Evolutionary conservation across 2,113 vertebrate species (phyloP).

Genomic region (Perca flavescens): DNA sequence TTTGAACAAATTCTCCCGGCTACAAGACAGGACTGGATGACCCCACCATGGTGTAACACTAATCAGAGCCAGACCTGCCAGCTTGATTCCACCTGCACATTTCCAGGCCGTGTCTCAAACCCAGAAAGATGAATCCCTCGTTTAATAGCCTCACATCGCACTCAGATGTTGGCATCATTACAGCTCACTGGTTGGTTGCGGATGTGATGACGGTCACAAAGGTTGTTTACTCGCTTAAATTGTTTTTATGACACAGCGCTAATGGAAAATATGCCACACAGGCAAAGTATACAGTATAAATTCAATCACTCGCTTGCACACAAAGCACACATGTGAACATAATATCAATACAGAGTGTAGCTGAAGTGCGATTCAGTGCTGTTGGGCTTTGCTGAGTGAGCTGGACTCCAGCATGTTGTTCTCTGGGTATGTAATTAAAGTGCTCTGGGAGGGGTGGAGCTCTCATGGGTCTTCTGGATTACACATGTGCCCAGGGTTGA

Average conservation of each 20-base stretch:
- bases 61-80: constrained; percentile 88
- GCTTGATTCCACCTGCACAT: constrained; percentile 64
- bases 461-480: constrained; percentile 77
- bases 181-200: constrained; percentile 14
- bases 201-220: constrained; percentile 16
- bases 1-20: constrained; percentile 69
- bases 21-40: constrained; percentile 83
- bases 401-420: constrained; percentile 64
- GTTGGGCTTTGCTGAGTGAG: constrained; percentile 73
- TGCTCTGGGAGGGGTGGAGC: constrained; percentile 70
- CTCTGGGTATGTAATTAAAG: constrained; percentile 80
- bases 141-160: constrained; percentile 82
- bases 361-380: constrained; percentile 56
- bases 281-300: constrained; percentile 20
- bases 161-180: constrained; percentile 71
- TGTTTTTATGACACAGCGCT: constrained; percentile 40
- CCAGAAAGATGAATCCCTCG: constrained; percentile 77
- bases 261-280: constrained; percentile 50
- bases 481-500: constrained; percentile 76
- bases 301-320: constrained; percentile 23
- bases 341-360: constrained; percentile 62
- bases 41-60: constrained; percentile 84
- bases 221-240: constrained; percentile 41
- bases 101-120: constrained; percentile 71
- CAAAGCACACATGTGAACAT: constrained; percentile 18